Conservation (phyloP, 2,113 vertebrate species). For the Silurus asotus region DNA sequence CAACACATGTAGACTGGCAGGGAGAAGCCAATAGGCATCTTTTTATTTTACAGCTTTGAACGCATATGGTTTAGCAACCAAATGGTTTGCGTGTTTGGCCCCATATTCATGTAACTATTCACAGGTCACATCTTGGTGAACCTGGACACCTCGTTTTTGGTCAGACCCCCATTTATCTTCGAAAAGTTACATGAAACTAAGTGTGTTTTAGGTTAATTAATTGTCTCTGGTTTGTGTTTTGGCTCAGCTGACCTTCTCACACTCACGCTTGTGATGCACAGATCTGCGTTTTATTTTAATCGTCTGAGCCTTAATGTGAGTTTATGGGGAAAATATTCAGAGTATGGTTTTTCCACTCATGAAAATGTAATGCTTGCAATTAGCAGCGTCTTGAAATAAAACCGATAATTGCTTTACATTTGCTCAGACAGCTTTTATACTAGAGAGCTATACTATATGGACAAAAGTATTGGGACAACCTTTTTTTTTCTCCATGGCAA, state of each 20-base stretch:
- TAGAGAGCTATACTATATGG: background rate
- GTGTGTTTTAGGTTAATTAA: slow-evolving; percentile 13
- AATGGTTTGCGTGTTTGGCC: background rate
- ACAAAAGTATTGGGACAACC: too few species aligned
- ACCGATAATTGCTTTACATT: background rate
- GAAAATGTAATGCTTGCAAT: background rate
- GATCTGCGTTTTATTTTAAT: background rate
- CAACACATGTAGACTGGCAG: background rate
- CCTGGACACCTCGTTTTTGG: slow-evolving; percentile 56
- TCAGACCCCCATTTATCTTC: background rate
- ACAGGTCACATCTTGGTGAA: slow-evolving; percentile 65
- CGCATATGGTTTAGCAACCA: background rate
- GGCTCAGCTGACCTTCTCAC: slow-evolving; percentile 41
- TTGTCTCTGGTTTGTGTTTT: slow-evolving; percentile 36
- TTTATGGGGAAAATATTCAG: too few species aligned
- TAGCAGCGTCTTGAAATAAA: background rate
- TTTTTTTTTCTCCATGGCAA: too few species aligned
- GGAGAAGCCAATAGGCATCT: background rate
- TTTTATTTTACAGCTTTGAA: slow-evolving; percentile 3
- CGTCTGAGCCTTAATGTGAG: too few species aligned
- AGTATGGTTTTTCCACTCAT: too few species aligned
- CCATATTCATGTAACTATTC: slow-evolving; percentile 61
- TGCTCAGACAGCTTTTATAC: background rate
- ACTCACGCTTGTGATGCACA: slow-evolving; percentile 36
- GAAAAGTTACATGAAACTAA: background rate